Percentiles rank a stretch among this genome's conserved stretches.
These are phyloP conservation scores for Stegastes partitus DNA, from an alignment of 2,113 vertebrate genomes.

Conservation along the genomic window DNA sequence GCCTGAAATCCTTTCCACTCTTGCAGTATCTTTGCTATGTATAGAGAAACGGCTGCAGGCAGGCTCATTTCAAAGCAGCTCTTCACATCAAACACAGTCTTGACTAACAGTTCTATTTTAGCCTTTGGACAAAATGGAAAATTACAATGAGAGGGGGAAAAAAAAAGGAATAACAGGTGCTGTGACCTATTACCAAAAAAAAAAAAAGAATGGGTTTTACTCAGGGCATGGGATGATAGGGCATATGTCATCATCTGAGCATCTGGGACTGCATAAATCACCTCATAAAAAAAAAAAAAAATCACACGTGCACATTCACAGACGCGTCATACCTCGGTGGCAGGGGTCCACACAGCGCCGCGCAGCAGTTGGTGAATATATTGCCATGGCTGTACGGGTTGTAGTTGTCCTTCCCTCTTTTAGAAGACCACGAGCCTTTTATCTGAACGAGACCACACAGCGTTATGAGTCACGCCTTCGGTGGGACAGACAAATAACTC, in stretches of 20 bases:
- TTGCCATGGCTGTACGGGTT: conserved; percentile 98
- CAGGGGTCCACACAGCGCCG: conserved; percentile 95
- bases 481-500: conserved; percentile 3
- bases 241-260: background rate
- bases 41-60: conserved; percentile 56
- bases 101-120: conserved; percentile 40
- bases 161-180: conserved; percentile 1
- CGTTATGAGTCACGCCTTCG: conserved; percentile 8
- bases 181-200: conserved; percentile 18
- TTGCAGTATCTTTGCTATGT: conserved; percentile 49
- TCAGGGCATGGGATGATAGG: background rate
- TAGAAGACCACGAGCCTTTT: conserved; percentile 99
- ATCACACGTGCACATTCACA: conserved; percentile 10
- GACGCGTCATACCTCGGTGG: conserved; percentile 92
- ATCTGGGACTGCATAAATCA: background rate
- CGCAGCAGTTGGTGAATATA: conserved; percentile 96
- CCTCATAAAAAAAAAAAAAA: conserved; percentile 19
- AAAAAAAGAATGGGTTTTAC: background rate
- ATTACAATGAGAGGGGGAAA: conserved; percentile 9
- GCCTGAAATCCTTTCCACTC: conserved; percentile 58
- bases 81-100: conserved; percentile 58
- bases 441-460: conserved; percentile 87
- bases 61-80: conserved; percentile 52
- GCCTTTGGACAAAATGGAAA: conserved; percentile 34
- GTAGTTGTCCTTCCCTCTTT: conserved; percentile 98